phyloP scores from a whole-genome alignment of 2,888 invertebrate genomes.

The Macrostomum cliftonense region DNA sequence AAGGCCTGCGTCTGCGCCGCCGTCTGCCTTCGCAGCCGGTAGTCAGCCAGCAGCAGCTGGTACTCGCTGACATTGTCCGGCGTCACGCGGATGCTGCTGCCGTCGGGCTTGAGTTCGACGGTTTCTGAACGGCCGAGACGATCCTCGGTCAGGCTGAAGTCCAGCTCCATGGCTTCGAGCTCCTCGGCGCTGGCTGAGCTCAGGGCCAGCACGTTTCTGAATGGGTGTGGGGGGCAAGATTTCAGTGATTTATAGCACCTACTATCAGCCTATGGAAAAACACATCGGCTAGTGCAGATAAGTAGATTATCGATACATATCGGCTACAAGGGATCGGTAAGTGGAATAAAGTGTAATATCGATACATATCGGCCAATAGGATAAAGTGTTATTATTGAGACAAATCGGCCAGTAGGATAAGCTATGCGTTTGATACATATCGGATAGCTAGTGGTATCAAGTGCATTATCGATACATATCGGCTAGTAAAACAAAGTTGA shows the following conservation, averaged over 20 bases:
- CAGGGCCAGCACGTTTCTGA: constrained; percentile 60
- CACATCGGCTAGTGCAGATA: neutral
- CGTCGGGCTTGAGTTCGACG: constrained; percentile 73
- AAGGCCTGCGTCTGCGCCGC: constrained; percentile 66
- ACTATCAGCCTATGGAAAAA: too few species aligned
- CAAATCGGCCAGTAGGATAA: too few species aligned
- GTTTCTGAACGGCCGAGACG: constrained; percentile 41
- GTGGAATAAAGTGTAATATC: too few species aligned
- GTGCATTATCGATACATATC: too few species aligned
- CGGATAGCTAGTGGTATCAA: too few species aligned
- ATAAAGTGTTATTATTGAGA: neutral
- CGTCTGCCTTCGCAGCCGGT: constrained; percentile 68
- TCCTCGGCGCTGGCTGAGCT: constrained; percentile 60
- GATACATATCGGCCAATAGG: neutral
- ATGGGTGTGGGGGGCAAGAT: constrained; percentile 11
- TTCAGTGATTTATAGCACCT: neutral
- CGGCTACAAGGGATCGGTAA: too few species aligned
- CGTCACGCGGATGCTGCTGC: constrained; percentile 70
- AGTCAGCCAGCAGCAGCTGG: constrained; percentile 83
- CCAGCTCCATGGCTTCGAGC: constrained; percentile 61
- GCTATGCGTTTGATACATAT: too few species aligned
- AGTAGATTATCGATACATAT: neutral
- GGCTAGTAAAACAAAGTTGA: neutral
- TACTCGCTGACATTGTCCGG: constrained; percentile 82
- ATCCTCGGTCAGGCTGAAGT: constrained; percentile 65